Percentiles rank a stretch among this genome's conserved stretches.
Conservation (phyloP, 2,797 vertebrate species). For the Sebastes alutus region DNA sequence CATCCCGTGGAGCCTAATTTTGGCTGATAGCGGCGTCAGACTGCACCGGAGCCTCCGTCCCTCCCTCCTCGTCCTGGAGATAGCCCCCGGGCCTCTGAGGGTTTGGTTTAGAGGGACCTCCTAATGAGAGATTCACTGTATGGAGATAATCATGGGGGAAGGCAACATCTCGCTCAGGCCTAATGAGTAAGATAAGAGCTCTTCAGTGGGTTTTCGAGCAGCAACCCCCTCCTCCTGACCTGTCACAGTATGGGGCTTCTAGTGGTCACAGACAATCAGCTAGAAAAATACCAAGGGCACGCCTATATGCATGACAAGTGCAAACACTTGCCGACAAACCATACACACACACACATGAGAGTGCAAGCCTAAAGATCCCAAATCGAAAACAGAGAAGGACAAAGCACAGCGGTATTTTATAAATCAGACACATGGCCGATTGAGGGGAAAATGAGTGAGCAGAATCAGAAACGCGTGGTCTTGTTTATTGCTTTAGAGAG, state of each 20-base stretch:
- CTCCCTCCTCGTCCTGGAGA: constrained; percentile 37
- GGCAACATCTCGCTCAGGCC: constrained; percentile 60
- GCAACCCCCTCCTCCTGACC: constrained; percentile 37
- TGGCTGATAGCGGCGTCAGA: constrained; percentile 13
- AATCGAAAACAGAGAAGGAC: neutral
- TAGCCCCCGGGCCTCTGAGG: constrained; percentile 44
- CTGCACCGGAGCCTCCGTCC: constrained; percentile 31
- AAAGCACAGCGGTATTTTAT: constrained; percentile 22
- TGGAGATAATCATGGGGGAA: constrained; percentile 73
- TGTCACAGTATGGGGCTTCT: constrained; percentile 41
- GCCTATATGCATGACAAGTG: constrained; percentile 13
- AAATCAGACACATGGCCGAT: constrained; percentile 74
- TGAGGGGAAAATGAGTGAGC: constrained; percentile 53
- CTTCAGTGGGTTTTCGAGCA: constrained; percentile 57
- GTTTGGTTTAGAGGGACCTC: constrained; percentile 57
- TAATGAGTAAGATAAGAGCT: constrained; percentile 80
- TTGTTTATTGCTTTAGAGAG: constrained; percentile 76
- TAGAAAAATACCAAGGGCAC: constrained; percentile 47
- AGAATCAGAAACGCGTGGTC: constrained; percentile 57
- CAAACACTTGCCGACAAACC: neutral
- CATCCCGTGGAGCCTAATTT: neutral
- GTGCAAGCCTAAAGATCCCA: neutral
- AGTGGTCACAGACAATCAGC: constrained; percentile 61
- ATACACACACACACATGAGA: neutral
- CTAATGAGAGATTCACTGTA: constrained; percentile 77